Evolutionary conservation across 2,888 invertebrate species (phyloP).

Genomic region (Diogma glabrata): DNA sequence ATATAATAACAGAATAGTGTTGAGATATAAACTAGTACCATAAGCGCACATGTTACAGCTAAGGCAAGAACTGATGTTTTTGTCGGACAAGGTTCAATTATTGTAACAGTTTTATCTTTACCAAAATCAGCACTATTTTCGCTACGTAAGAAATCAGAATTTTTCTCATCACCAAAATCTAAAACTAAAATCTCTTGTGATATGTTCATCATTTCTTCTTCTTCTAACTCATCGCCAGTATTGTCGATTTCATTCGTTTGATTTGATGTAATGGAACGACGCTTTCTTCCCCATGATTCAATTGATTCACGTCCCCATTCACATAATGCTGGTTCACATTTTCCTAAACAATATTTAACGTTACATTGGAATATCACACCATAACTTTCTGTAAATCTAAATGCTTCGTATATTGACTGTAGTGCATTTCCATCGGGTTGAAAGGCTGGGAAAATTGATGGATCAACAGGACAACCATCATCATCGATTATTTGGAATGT

Average conservation of each 20-base stretch:
- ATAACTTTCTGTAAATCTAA: slow-evolving; percentile 91
- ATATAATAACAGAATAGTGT: slow-evolving; percentile 88
- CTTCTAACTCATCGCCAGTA: slow-evolving; percentile 42
- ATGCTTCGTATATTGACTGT: slow-evolving; percentile 86
- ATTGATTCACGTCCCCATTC: slow-evolving; percentile 84
- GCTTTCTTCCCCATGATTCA: slow-evolving; percentile 84
- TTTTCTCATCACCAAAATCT: slow-evolving; percentile 86
- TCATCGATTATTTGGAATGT: slow-evolving; percentile 94
- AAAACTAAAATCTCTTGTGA: slow-evolving; percentile 88
- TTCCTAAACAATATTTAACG: slow-evolving; percentile 90
- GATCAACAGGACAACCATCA: slow-evolving; percentile 88
- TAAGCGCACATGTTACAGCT: slow-evolving; percentile 80
- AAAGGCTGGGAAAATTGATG: slow-evolving; percentile 87
- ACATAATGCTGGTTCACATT: slow-evolving; percentile 85
- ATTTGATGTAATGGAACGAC: slow-evolving; percentile 54
- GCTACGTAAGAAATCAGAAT: slow-evolving; percentile 62
- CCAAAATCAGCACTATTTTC: slow-evolving; percentile 64
- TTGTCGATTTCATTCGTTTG: slow-evolving; percentile 48
- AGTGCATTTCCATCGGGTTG: slow-evolving; percentile 81
- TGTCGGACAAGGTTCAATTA: slow-evolving; percentile 83
- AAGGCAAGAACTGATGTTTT: slow-evolving; percentile 83
- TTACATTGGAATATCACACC: slow-evolving; percentile 96
- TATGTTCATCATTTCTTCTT: slow-evolving; percentile 79
- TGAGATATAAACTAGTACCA: slow-evolving; percentile 80
- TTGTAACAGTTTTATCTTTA: slow-evolving; percentile 80